Evolutionary conservation across 2,113 vertebrate species (phyloP), one percentile per base, ranked within the genome.

Genomic region (Centropristis striata): DNA sequence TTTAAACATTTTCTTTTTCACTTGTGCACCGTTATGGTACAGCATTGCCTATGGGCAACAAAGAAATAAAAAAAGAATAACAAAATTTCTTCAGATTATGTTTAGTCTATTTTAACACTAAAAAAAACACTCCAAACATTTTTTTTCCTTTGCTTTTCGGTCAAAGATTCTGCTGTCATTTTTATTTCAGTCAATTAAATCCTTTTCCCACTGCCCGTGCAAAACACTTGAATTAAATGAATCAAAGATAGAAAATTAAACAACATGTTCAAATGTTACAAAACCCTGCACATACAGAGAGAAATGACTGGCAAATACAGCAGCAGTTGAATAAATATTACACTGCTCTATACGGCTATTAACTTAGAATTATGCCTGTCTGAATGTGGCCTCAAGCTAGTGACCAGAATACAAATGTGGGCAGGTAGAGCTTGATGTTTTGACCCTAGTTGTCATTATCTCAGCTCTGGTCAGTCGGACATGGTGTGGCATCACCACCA

Each of bases 391-490:
- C 61, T 72, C 1, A 4, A 67, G 55, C 71, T 39, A 67, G 78
- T 71, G 85, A 87, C 59, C 80, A 66, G 91, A 94, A 93, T 94
- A 86, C 85, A 81, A 92, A 88, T 92, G 81, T 47, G 14, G 11
- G 8, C 78, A 74, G 76, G 80, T 75, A 78, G 64, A 51, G 71
- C 69, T 90, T 76, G 49, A 84, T 88, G 67, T 61, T 84, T 76
- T 86, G 84, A 93, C 92, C 93, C 88, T 71, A 44, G 39, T 60
- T 90, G 89, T 93, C 89, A 90, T 86, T 86, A 91, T 70, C 81
- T 71, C 71, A 47, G 66, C 55, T 78, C 76, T 67, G 70, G 79
- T 91, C 91, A 82, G 55, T 80, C 6, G 10, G 69, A 86, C 72
- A 77, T 16, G 72, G 74, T 49, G 53, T 50, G 51, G 85, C 81